Percentiles rank a stretch among this genome's conserved stretches.
Evolutionary conservation across 2,113 vertebrate species (phyloP).

Genomic region (Theropithecus gelada): DNA sequence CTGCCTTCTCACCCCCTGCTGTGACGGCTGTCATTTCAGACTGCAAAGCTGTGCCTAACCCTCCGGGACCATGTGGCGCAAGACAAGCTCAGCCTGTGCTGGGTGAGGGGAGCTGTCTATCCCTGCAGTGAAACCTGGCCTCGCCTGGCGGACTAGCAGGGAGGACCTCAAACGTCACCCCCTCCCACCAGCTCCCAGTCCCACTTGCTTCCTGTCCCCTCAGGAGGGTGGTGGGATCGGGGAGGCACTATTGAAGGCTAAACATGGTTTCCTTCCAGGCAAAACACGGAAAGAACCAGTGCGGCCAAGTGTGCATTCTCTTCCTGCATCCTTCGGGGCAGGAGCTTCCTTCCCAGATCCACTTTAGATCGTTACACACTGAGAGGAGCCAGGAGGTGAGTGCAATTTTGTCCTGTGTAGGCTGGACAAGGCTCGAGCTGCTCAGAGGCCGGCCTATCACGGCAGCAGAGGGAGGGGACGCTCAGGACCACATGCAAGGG

Average conservation of each 20-base stretch:
- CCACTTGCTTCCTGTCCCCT: neutral
- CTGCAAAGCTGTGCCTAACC: neutral
- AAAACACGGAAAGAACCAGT: fast-evolving
- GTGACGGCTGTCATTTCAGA: fast-evolving
- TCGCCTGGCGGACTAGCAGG: too few relatives aligned
- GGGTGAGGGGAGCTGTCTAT: neutral
- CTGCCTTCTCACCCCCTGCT: too few relatives aligned
- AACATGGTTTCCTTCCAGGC: neutral
- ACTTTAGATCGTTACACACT: neutral
- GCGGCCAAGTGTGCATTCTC: fast-evolving
- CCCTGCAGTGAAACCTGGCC: neutral
- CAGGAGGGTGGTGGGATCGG: too few relatives aligned
- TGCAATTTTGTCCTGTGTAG: neutral
- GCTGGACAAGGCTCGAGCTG: neutral
- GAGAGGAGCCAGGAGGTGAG: fast-evolving
- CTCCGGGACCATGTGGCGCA: fast-evolving
- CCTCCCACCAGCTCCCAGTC: fast-evolving
- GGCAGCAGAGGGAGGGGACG: neutral
- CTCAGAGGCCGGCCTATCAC: neutral
- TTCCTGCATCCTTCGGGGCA: neutral
- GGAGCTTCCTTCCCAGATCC: neutral
- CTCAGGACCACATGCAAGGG: neutral
- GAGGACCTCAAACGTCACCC: neutral
- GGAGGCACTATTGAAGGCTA: neutral
- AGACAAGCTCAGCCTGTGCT: fast-evolving